phyloP scores from a whole-genome alignment of 2,888 invertebrate species.

The Aleiodes leptofemur region DNA sequence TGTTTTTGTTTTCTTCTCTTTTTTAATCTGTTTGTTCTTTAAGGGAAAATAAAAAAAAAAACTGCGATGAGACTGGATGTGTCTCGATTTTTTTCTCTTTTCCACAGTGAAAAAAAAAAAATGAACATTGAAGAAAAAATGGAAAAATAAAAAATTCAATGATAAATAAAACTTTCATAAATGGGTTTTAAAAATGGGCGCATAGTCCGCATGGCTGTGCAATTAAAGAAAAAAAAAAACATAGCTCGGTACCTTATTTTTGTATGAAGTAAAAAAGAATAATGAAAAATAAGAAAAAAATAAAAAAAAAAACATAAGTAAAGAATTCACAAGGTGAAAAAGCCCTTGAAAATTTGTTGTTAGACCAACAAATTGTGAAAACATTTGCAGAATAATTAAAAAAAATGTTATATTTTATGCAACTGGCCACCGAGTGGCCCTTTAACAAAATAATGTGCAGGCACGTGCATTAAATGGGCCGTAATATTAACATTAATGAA shows the following conservation, averaged over 20 bases:
- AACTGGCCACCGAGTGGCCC: constrained; percentile 72
- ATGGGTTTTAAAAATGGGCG: constrained; percentile 60
- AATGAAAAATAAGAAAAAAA: constrained; percentile 15
- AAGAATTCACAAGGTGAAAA: constrained; percentile 25
- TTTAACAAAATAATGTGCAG: constrained; percentile 44
- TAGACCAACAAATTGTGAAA: constrained; percentile 67
- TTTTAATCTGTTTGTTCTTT: too few species aligned
- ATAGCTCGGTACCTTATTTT: constrained; percentile 74
- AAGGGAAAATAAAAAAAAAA: background rate
- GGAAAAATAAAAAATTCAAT: constrained; percentile 46
- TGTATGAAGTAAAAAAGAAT: constrained; percentile 64
- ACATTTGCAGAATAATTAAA: constrained; percentile 53
- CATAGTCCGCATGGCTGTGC: constrained; percentile 74
- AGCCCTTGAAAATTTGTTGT: constrained; percentile 66
- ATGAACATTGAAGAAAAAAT: constrained; percentile 5
- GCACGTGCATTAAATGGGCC: constrained; percentile 45
- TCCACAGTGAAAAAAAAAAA: constrained; percentile 7
- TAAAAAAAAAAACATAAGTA: constrained; percentile 61
- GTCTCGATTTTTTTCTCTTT: constrained; percentile 43
- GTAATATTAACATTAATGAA: constrained; percentile 36
- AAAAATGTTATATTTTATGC: constrained; percentile 71
- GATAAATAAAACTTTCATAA: constrained; percentile 52
- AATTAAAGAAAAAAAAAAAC: constrained; percentile 56
- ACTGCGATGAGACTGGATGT: constrained; percentile 50
- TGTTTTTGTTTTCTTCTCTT: background rate